phyloP scores from a whole-genome alignment of 2,113 vertebrate genomes.

The Sprattus sprattus region DNA sequence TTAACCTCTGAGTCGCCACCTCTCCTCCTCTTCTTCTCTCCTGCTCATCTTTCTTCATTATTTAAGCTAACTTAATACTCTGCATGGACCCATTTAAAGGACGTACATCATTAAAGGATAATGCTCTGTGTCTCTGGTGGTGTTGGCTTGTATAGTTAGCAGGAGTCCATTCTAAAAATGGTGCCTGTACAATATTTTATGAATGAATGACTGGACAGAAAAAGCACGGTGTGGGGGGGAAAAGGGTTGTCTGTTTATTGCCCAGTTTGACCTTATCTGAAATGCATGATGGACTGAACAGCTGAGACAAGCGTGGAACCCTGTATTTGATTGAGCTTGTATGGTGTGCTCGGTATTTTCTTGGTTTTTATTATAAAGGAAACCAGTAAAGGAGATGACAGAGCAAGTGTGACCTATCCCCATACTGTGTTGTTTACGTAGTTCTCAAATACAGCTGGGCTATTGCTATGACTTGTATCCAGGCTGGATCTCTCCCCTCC shows the following conservation, averaged over 20 bases:
- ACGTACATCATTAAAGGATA: neutral
- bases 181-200: neutral
- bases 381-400: neutral
- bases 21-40: neutral
- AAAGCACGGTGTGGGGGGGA: neutral
- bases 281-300: neutral
- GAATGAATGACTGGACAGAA: neutral
- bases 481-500: neutral
- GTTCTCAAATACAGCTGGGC: neutral
- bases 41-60: slow-evolving; percentile 21
- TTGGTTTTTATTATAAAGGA: neutral
- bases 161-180: neutral
- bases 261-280: neutral
- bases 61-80: slow-evolving; percentile 26
- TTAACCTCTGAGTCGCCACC: neutral
- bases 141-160: neutral
- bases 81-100: neutral
- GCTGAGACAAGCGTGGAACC: neutral
- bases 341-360: neutral
- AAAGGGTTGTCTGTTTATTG: neutral
- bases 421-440: neutral
- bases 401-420: neutral
- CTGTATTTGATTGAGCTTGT: neutral
- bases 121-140: neutral
- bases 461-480: neutral